Evolutionary conservation across 2,888 invertebrate genomes (phyloP).

Genomic region (Tipula confusa): DNA sequence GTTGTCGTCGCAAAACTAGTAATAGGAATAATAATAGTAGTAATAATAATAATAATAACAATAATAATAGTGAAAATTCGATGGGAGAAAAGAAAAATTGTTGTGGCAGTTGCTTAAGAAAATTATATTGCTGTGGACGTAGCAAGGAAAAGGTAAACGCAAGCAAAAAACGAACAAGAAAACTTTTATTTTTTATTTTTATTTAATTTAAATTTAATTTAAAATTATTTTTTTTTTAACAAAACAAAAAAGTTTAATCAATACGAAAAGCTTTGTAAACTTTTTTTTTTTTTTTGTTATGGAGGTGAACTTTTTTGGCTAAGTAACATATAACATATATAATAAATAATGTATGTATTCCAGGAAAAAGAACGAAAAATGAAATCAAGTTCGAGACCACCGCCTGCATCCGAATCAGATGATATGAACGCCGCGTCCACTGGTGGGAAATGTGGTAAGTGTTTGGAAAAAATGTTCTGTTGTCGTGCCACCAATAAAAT

Average conservation of each 20-base stretch:
- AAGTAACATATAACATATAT: background rate
- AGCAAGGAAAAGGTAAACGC: slow-evolving; percentile 52
- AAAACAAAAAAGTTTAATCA: background rate
- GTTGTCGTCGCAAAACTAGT: slow-evolving; percentile 15
- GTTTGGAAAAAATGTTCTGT: slow-evolving; percentile 47
- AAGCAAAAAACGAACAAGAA: slow-evolving; percentile 49
- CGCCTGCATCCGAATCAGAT: slow-evolving; percentile 35
- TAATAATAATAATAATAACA: slow-evolving; percentile 13
- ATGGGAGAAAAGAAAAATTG: slow-evolving; percentile 30
- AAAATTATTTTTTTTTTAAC: slow-evolving; percentile 7
- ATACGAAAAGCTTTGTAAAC: slow-evolving; percentile 26
- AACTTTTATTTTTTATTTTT: background rate
- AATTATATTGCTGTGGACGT: slow-evolving; percentile 48
- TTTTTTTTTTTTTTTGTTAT: background rate
- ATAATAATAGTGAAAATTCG: slow-evolving; percentile 28
- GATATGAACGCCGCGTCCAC: slow-evolving; percentile 37
- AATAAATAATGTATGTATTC: background rate
- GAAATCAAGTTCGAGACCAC: slow-evolving; percentile 31
- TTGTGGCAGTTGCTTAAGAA: slow-evolving; percentile 43
- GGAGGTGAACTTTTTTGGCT: background rate
- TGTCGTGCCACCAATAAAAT: slow-evolving; percentile 49
- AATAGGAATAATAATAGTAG: background rate
- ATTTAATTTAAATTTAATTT: slow-evolving; percentile 29
- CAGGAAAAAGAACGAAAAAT: slow-evolving; percentile 34
- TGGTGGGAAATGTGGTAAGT: slow-evolving; percentile 44